Percentiles rank a stretch among this genome's conserved stretches.
Conservation (phyloP, 2,113 vertebrate genomes). For the Trogon surrucura region DNA sequence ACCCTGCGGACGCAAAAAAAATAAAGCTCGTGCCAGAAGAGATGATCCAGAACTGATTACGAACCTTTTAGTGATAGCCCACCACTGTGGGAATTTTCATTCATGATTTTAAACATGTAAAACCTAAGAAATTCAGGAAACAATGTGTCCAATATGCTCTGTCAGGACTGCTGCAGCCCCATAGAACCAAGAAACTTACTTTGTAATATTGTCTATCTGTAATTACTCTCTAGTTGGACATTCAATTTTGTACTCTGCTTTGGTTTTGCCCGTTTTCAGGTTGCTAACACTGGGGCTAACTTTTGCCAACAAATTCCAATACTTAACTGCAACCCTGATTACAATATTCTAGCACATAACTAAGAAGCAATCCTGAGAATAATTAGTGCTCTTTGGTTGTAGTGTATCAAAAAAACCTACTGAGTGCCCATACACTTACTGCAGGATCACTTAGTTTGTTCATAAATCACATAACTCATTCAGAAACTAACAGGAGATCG, state of each 20-base stretch:
- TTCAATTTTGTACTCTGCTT: neutral
- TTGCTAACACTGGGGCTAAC: neutral
- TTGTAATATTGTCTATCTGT: neutral
- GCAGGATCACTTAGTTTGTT: neutral
- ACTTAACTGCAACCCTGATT: neutral
- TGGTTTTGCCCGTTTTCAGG: neutral
- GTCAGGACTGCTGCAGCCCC: neutral
- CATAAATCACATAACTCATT: neutral
- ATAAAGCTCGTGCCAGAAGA: neutral
- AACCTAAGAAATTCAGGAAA: constrained; percentile 1
- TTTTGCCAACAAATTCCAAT: neutral
- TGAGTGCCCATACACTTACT: neutral
- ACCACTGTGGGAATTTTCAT: constrained; percentile 42
- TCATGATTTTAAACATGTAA: constrained; percentile 20
- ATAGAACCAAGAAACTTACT: neutral
- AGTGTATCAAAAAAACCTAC: neutral
- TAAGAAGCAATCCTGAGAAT: neutral
- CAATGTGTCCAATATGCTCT: neutral
- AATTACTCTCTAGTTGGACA: neutral
- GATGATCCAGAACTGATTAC: constrained; percentile 16
- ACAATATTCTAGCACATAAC: constrained; percentile 2
- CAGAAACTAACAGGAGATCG: neutral
- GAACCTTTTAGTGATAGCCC: neutral
- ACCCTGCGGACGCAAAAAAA: constrained; percentile 25
- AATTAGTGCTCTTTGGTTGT: neutral